Conservation (phyloP, 2,797 vertebrate species). For the Hoplostethus atlanticus region DNA sequence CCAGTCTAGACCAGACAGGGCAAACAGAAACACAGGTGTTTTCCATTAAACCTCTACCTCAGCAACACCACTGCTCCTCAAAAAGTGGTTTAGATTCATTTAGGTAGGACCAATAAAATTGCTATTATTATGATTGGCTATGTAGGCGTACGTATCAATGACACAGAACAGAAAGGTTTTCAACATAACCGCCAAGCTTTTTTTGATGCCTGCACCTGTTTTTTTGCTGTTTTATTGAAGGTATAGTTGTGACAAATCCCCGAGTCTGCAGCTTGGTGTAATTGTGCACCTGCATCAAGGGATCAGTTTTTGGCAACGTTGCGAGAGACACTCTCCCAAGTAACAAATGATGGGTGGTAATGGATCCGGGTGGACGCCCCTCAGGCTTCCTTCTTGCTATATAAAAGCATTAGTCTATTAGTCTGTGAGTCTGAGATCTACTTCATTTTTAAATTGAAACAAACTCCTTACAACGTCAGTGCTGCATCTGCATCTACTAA, state of each 20-base stretch:
- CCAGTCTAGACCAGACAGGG: constrained; percentile 36
- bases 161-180: constrained; percentile 4
- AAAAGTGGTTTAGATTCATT: constrained; percentile 17
- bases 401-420: constrained; percentile 5
- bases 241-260: constrained; percentile 25
- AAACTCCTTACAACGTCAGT: constrained; percentile 55
- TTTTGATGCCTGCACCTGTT: constrained; percentile 20
- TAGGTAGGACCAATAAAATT: neutral
- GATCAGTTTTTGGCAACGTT: constrained; percentile 21
- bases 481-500: constrained; percentile 57
- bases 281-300: constrained; percentile 51
- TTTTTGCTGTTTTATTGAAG: constrained; percentile 21
- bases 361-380: constrained; percentile 17
- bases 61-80: neutral
- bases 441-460: constrained; percentile 61
- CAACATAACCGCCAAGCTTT: constrained; percentile 21
- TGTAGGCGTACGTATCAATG: neutral
- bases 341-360: constrained; percentile 36
- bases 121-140: neutral
- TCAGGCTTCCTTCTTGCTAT: constrained; percentile 13
- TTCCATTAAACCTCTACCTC: constrained; percentile 16
- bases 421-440: constrained; percentile 17
- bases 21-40: constrained; percentile 43
- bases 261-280: constrained; percentile 25
- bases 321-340: constrained; percentile 33